Evolutionary conservation across 64 coral and sea anemone species (phyloP).

Genomic region (Platygyra sinensis): DNA sequence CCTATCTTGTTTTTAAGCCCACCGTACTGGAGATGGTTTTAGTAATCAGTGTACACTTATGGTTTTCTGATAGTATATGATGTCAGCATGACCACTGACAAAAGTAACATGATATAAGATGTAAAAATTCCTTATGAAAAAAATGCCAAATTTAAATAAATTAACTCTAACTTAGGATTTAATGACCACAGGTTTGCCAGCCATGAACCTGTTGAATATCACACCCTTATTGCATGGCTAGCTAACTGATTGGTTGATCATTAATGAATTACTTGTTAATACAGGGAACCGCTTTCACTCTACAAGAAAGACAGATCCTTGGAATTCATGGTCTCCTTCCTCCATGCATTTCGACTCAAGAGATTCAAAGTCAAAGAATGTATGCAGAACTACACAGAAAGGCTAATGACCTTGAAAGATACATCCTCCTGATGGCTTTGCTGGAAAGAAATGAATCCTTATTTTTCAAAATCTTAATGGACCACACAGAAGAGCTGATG

Average conservation of each 20-base stretch:
- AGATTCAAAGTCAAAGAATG: conserved; percentile 58
- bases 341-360: conserved; percentile 59
- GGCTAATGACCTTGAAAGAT: conserved; percentile 72
- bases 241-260: background rate
- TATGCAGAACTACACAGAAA: conserved; percentile 79
- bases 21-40: no score
- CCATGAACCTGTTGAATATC: no score
- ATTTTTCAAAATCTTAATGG: conserved; percentile 82
- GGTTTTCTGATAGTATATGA: no score
- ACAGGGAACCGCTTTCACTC: conserved; percentile 85
- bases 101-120: no score
- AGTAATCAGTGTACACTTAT: no score
- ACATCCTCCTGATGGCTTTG: conserved; percentile 84
- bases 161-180: no score
- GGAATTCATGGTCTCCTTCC: conserved; percentile 88
- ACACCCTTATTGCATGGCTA: no score
- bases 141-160: no score
- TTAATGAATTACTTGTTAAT: background rate
- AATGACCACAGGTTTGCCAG: no score
- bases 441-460: conserved; percentile 81
- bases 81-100: no score
- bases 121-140: no score
- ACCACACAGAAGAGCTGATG: conserved; percentile 94
- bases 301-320: conserved; percentile 85
- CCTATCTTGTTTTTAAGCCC: no score